A percentile compares a stretch with the other conserved stretches of the same genome.
phyloP scores from a whole-genome alignment of 2,797 vertebrate genomes.

The Poeciliopsis gracilis region DNA sequence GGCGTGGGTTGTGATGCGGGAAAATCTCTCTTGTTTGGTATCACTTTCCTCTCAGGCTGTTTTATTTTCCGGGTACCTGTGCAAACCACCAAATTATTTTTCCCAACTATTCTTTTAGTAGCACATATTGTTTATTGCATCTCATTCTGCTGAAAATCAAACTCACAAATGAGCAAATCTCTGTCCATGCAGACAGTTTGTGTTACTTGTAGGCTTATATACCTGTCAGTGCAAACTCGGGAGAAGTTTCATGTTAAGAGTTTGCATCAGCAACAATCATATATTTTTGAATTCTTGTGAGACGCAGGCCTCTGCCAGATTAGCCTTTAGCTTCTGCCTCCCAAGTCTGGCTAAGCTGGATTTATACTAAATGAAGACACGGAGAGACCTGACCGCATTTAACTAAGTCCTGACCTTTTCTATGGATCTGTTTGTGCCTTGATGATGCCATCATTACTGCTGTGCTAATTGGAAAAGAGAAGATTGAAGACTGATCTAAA shows the following conservation, averaged over 20 bases:
- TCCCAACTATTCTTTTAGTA: not conserved
- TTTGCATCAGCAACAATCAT: too few relatives aligned
- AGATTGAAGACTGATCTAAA: not conserved
- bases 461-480: too few relatives aligned
- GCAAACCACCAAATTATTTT: not conserved
- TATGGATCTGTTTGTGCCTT: not conserved
- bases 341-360: not conserved
- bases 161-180: not conserved
- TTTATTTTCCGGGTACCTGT: not conserved
- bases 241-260: too few relatives aligned
- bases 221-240: not conserved
- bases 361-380: not conserved
- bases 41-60: not conserved
- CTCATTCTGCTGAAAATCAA: not conserved
- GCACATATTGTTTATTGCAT: not conserved
- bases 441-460: not conserved
- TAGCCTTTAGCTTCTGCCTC: too few relatives aligned
- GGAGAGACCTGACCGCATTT: not conserved
- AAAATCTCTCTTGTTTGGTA: not conserved
- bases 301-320: too few relatives aligned
- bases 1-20: not conserved
- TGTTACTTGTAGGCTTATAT: not conserved
- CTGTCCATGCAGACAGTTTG: too few relatives aligned
- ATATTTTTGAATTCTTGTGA: too few relatives aligned
- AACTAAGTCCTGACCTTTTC: not conserved